Base-by-base conservation (phyloP, 2,797 vertebrate genomes). In the Sebastes cheni region DNA sequence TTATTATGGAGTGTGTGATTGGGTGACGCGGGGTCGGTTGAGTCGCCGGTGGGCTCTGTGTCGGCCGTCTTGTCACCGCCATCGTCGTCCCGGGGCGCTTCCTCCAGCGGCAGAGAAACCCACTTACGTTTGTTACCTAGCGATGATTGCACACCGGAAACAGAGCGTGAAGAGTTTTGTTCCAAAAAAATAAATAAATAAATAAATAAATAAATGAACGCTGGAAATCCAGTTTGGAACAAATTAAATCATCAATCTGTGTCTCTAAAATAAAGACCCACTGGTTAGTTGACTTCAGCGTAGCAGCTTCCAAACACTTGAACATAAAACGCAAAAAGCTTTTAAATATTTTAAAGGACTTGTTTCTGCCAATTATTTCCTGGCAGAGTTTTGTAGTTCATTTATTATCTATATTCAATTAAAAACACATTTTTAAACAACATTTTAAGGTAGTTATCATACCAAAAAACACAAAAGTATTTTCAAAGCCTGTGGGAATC, bases 71-170 rank as follows among this genome's bases (percentile, higher is more conserved):
- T 92, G 86, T 84, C 86, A 39, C 36, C 13, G 4, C 84, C 81
- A 89, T 79, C 82, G 90, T 91, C 93, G n/a, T 97, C 97, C 84
- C 92, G 91, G 87, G 95, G 94, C 58, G 89, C 82, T 14, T 97
- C 96, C 50, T 98, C 97, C 93, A 98, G 94, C 71, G 96, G 95
- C 83, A 98, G 95, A 12, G 97, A 97, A 75, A 97, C 95, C 97
- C 97, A 97, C 89, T 97, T 98, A 93, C 97, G 96, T 91, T 97
- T 98, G 95, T 96, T 96, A 94, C 95, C 97, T 98, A 77, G 88
- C 93, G 81, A 87, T 85, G 90, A 86, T 92, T 88, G 82, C 88
- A 94, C 79, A 94, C 82, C 91, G 81, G 80, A 84, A 89, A 93
- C 79, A 94, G 29, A 90, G 88, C 87, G 84, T 88, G 71, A 92